Evolutionary conservation across 2,113 vertebrate species (phyloP).

Genomic region (Lampris incognitus): DNA sequence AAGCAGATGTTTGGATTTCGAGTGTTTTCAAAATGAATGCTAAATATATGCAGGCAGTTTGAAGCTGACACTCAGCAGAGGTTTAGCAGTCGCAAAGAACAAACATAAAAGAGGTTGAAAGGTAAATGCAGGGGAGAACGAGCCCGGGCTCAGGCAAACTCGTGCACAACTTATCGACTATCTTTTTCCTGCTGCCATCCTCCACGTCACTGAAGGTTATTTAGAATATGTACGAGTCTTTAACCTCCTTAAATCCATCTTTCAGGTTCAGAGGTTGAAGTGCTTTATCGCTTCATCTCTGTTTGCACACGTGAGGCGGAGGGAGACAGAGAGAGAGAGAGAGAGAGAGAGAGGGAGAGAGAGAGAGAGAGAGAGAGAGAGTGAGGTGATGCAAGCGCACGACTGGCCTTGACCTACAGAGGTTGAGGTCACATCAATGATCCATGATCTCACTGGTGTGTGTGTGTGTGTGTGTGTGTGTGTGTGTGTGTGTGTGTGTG

Average conservation of each 20-base stretch:
- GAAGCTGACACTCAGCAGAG: slow-evolving; percentile 9
- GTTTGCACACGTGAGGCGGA: not conserved
- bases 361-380: slow-evolving; percentile 38
- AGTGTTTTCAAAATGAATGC: slow-evolving; percentile 41
- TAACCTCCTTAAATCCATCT: slow-evolving; percentile 61
- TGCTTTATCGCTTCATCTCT: slow-evolving; percentile 47
- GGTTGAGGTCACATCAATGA: slow-evolving; percentile 50
- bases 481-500: not conserved
- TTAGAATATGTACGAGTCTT: slow-evolving; percentile 57
- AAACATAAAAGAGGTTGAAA: slow-evolving; percentile 11
- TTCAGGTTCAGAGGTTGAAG: slow-evolving; percentile 57
- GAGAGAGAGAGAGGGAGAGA: slow-evolving; percentile 2
- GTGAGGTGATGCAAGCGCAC: slow-evolving; percentile 17
- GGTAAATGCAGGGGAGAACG: slow-evolving; percentile 23
- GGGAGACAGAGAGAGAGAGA: not conserved
- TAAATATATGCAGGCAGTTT: slow-evolving; percentile 45
- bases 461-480: slow-evolving; percentile 19
- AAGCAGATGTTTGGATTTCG: slow-evolving; percentile 51
- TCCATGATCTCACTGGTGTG: slow-evolving; percentile 27
- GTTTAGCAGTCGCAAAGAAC: not conserved
- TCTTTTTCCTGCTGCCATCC: slow-evolving; percentile 22
- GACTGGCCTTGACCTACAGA: slow-evolving; percentile 7
- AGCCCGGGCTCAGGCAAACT: slow-evolving; percentile 27
- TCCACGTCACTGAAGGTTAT: slow-evolving; percentile 61
- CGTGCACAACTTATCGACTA: not conserved